These are phyloP conservation scores for Teinopalpus imperialis DNA, from an alignment of 2,888 invertebrate species.

Conservation along the genomic window DNA sequence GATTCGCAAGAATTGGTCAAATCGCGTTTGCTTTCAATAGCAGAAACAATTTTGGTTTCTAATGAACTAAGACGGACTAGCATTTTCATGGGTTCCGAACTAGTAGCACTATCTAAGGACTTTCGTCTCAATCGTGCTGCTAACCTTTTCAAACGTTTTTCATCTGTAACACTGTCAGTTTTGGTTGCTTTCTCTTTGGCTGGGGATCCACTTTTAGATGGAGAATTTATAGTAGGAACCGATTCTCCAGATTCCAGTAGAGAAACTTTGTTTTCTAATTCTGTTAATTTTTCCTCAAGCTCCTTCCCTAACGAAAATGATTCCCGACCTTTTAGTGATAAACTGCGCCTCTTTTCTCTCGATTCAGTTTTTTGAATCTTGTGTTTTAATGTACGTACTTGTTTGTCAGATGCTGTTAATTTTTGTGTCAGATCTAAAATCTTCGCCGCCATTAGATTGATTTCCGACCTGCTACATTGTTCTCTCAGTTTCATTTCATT, in stretches of 20 bases:
- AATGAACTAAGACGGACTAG: conserved; percentile 88
- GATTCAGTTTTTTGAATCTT: conserved; percentile 90
- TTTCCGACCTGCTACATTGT: conserved; percentile 86
- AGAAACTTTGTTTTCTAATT: conserved; percentile 89
- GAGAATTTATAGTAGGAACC: conserved; percentile 67
- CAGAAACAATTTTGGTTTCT: conserved; percentile 88
- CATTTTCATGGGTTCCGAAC: conserved; percentile 91
- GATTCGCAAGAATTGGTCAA: conserved; percentile 82
- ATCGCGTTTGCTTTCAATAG: conserved; percentile 68
- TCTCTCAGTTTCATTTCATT: conserved; percentile 86
- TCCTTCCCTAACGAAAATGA: conserved; percentile 91
- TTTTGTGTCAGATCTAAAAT: conserved; percentile 93
- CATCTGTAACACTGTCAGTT: conserved; percentile 70
- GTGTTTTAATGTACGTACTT: conserved; percentile 89
- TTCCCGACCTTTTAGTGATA: conserved; percentile 92
- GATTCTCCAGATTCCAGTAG: conserved; percentile 81
- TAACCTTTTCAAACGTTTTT: conserved; percentile 75
- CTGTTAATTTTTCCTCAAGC: conserved; percentile 91
- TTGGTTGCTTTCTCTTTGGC: conserved; percentile 80
- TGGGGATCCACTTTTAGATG: conserved; percentile 78
- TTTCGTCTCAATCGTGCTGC: conserved; percentile 85
- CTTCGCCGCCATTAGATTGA: conserved; percentile 90
- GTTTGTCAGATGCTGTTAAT: conserved; percentile 90
- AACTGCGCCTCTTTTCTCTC: conserved; percentile 89
- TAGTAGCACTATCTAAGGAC: conserved; percentile 89